These are phyloP conservation scores for Micromesistius poutassou DNA, from an alignment of 2,797 vertebrate species.

Conservation along the genomic window DNA sequence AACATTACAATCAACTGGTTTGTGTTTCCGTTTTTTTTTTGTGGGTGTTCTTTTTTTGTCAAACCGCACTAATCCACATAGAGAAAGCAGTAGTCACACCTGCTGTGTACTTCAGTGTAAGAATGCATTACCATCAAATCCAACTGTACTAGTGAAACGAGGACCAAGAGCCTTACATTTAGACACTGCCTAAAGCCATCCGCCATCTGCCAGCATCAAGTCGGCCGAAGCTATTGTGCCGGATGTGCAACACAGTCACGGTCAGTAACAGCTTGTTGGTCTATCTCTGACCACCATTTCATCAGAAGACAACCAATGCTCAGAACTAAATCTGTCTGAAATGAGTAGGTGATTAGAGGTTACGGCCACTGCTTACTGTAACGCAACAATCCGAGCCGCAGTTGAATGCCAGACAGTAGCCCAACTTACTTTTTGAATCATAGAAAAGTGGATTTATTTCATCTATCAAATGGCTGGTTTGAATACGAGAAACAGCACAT, in stretches of 20 bases:
- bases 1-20: constrained; percentile 69
- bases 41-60: constrained; percentile 24
- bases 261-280: constrained; percentile 16
- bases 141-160: constrained; percentile 34
- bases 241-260: constrained; percentile 26
- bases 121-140: constrained; percentile 50
- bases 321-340: neutral
- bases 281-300: constrained; percentile 18
- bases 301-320: neutral
- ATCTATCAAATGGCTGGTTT: constrained; percentile 4
- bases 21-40: constrained; percentile 25
- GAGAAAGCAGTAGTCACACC: constrained; percentile 66
- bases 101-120: constrained; percentile 73
- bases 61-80: constrained; percentile 60
- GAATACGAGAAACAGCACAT: constrained; percentile 38
- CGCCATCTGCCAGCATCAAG: neutral
- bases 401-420: constrained; percentile 65
- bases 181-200: constrained; percentile 7
- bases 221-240: neutral
- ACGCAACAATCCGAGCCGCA: constrained; percentile 62
- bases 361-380: constrained; percentile 72
- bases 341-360: constrained; percentile 37
- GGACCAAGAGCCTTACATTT: constrained; percentile 21
- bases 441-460: constrained; percentile 31
- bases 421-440: constrained; percentile 53